Percentiles rank a stretch among this genome's conserved stretches.
Evolutionary conservation across 2,797 vertebrate genomes (phyloP).

Genomic region (Rhinella marina): DNA sequence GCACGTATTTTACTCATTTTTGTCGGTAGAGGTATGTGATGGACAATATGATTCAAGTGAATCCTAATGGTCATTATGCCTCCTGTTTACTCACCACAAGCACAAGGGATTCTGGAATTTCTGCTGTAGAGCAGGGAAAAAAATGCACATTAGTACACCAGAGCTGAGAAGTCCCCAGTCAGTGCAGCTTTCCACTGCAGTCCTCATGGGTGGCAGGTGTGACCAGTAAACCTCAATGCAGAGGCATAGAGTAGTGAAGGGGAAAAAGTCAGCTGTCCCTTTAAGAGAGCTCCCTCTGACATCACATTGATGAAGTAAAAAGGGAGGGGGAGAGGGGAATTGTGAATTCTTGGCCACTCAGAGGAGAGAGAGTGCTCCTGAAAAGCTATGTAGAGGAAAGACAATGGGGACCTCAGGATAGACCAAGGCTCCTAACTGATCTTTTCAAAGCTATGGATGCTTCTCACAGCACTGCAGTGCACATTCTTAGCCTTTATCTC

Average conservation of each 20-base stretch:
- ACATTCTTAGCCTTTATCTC: background rate
- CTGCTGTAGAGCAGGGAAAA: conserved; percentile 25
- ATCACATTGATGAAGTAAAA: conserved; percentile 59
- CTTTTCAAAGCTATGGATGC: conserved; percentile 40
- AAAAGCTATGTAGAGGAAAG: conserved; percentile 61
- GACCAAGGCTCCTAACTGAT: conserved; percentile 56
- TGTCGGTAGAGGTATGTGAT: background rate
- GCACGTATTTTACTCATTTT: background rate
- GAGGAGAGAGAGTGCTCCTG: conserved; percentile 57
- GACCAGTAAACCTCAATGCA: conserved; percentile 51
- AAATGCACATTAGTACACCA: conserved; percentile 7
- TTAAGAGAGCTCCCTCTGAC: conserved; percentile 63
- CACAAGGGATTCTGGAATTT: background rate
- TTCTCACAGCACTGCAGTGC: conserved; percentile 47
- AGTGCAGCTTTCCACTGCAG: conserved; percentile 54
- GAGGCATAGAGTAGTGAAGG: conserved; percentile 36
- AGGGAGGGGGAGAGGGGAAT: conserved; percentile 42
- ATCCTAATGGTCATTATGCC: background rate
- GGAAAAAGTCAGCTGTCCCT: conserved; percentile 38
- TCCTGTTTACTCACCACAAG: conserved; percentile 27
- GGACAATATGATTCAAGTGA: background rate
- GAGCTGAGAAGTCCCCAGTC: conserved; percentile 31
- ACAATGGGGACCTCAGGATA: conserved; percentile 61
- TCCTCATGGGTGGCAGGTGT: conserved; percentile 56
- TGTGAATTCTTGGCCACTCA: conserved; percentile 62